Base-by-base conservation (phyloP, 1,140 invertebrate genomes). In the Meloidogyne chitwoodi region DNA sequence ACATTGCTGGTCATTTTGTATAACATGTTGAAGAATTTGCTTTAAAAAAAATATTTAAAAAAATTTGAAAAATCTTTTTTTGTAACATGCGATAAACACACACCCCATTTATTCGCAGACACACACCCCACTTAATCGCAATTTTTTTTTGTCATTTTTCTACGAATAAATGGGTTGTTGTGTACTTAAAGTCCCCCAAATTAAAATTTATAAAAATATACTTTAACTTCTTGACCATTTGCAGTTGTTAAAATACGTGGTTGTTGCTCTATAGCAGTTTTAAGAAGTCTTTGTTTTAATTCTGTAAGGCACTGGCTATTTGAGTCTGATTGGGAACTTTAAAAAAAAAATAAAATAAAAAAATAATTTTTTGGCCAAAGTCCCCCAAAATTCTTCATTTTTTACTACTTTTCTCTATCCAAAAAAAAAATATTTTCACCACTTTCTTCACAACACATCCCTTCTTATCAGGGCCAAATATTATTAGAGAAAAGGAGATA, bases 271-370 rank as follows among this genome's bases (percentile, higher is more conserved):
- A 81, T 68, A 24, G 80, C 80, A 11, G 73, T 73, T 68, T 81
- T 81, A 48, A 81, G 65, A 26, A 81, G 34, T n/a, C 81, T 71
- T 16, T 83, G 76, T 34, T 81, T 81, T 31, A 81, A 66, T 61
- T 81, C 77, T 12, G 73, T 76, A 34, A 81, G 29, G 78, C 80
- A 81, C 74, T 82, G 80, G 48, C 80, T 48, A 67, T 80, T 80
- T 56, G 80, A 24, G 27, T 82, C 80, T 34, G 31, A 31, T n/a
- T 78, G 66, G 0, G 78, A 79, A 31, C 80, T 81, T 34, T 44
- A 81, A 74, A 38, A 77, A 31, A 22, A 22, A 22, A 41, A 24
- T 29, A 12, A 24, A 26, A 12, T 11, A 5, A 41, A 41, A 41
- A 41, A 41, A 11, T 2, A 41, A 14, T 41, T 56, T 56, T 56